Conservation (phyloP, 92 coral and sea anemone genomes). For the Porites evermanni region DNA sequence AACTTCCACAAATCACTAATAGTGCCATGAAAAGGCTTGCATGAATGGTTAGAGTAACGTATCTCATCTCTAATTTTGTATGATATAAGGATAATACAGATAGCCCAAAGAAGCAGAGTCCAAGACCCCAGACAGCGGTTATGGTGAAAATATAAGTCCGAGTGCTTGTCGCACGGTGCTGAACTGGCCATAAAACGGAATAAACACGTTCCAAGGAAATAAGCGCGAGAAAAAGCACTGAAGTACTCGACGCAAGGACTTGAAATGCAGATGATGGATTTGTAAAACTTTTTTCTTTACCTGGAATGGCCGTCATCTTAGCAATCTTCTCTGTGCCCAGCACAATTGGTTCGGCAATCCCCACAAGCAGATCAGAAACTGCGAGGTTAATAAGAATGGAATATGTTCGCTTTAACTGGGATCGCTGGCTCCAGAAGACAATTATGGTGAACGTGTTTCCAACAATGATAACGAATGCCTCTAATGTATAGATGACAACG, state of each 20-base stretch:
- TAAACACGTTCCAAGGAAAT: constrained; percentile 4
- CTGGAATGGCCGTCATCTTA: neutral
- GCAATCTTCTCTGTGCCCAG: neutral
- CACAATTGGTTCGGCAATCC: neutral
- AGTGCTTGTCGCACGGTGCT: neutral
- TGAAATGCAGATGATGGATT: neutral
- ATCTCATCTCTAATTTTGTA: neutral
- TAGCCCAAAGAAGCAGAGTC: neutral
- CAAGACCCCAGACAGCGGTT: neutral
- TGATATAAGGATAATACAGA: neutral
- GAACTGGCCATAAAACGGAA: constrained; percentile 7
- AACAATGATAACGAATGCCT: neutral
- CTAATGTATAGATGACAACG: neutral
- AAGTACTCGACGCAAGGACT: neutral
- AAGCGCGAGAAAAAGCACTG: neutral
- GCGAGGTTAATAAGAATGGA: neutral
- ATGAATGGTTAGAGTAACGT: too few species aligned
- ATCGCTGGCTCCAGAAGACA: constrained; percentile 1
- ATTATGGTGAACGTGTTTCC: constrained; percentile 3
- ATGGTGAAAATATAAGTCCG: neutral
- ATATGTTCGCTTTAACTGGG: neutral
- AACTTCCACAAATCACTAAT: neutral
- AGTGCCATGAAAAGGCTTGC: neutral
- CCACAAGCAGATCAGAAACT: constrained; percentile 18
- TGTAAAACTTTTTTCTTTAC: neutral